Conservation (phyloP, 2,113 vertebrate species). For the Sebastes fasciatus region DNA sequence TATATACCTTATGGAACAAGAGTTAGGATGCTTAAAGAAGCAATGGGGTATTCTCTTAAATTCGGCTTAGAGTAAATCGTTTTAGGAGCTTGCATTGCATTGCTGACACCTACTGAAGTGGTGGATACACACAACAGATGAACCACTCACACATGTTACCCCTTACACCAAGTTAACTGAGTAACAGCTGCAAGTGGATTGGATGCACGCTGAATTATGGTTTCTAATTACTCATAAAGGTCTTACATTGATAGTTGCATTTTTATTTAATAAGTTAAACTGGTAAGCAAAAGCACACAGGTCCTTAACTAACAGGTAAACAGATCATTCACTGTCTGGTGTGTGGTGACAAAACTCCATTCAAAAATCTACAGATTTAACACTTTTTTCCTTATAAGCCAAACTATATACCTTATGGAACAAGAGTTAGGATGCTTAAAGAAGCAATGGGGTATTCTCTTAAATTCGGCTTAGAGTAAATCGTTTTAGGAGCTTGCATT, state of each 20-base stretch:
- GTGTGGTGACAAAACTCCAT: neutral
- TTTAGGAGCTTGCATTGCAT: neutral
- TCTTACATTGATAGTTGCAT: too few species aligned
- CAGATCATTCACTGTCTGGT: neutral
- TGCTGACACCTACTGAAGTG: neutral
- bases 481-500: neutral
- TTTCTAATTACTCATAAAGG: too few species aligned
- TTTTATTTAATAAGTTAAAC: neutral
- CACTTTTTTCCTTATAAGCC: neutral
- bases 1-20: neutral
- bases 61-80: neutral
- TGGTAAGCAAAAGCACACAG: too few species aligned
- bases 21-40: neutral
- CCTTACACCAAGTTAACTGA: neutral
- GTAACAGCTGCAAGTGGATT: neutral
- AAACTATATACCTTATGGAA: neutral
- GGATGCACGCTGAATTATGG: neutral
- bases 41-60: neutral
- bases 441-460: neutral
- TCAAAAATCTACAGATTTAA: neutral
- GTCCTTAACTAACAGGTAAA: conserved; percentile 78
- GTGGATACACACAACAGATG: neutral
- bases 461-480: neutral
- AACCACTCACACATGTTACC: too few species aligned
- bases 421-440: neutral